These are phyloP conservation scores for Cassiopea andromeda DNA, from an alignment of 30 jellyfish, hydroid and myxozoan species.

Conservation along the genomic window DNA sequence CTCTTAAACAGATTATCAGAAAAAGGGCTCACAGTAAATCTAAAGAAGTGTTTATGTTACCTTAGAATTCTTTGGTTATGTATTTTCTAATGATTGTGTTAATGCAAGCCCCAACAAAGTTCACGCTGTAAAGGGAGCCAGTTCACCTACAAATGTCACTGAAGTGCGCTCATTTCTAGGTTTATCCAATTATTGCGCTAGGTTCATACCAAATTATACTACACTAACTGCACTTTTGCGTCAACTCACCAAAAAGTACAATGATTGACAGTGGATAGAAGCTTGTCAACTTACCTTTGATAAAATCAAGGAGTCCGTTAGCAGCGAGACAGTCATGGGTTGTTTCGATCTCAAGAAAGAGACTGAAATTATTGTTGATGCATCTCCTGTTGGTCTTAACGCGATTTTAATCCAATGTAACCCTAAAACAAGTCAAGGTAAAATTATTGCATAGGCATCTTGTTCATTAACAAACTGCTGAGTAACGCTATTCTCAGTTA, in stretches of 20 bases:
- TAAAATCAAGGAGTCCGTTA: constrained; percentile 1
- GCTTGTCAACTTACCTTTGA: constrained; percentile 17
- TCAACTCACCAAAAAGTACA: constrained; percentile 1
- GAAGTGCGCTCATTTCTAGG: constrained; percentile 56
- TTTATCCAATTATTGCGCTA: constrained; percentile 13
- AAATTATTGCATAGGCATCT: constrained; percentile 35
- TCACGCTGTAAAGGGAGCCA: not conserved
- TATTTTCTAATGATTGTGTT: constrained; percentile 11
- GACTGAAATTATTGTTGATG: constrained; percentile 25
- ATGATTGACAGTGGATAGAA: constrained; percentile 1
- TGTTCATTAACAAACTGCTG: constrained; percentile 20
- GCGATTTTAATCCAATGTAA: constrained; percentile 25
- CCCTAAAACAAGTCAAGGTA: not conserved
- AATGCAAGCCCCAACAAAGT: constrained; percentile 7
- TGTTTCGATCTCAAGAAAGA: constrained; percentile 30
- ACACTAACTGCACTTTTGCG: constrained; percentile 39
- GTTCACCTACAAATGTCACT: constrained; percentile 8
- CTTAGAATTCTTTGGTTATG: not conserved
- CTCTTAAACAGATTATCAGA: not conserved
- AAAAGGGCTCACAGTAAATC: not conserved
- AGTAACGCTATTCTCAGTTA: constrained; percentile 43
- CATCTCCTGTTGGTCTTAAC: constrained; percentile 42
- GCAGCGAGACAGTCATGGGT: constrained; percentile 1
- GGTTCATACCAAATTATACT: constrained; percentile 27
- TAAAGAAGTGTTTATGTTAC: not conserved